phyloP scores from a whole-genome alignment of 2,888 invertebrate genomes.

The Lochmaea capreae region DNA sequence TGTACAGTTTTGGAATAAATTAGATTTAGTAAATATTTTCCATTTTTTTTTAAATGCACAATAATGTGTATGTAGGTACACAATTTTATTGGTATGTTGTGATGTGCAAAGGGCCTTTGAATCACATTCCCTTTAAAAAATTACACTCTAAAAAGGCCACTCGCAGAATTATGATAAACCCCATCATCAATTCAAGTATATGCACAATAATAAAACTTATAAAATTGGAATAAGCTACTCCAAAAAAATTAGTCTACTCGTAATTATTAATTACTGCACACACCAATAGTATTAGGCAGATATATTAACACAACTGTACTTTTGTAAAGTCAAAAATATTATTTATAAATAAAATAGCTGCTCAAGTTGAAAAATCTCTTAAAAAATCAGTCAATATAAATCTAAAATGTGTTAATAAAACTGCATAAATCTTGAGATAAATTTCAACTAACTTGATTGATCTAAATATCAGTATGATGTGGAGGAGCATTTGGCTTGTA shows the following conservation, averaged over 20 bases:
- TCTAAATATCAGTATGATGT: conserved; percentile 74
- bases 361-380: no score
- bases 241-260: not conserved
- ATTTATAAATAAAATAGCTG: no score
- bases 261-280: no score
- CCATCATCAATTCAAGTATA: not conserved
- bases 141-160: no score
- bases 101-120: no score
- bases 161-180: not conserved
- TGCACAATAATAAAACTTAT: not conserved
- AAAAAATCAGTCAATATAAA: not conserved
- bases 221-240: not conserved
- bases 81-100: no score
- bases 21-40: not conserved
- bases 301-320: not conserved
- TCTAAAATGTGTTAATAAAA: not conserved
- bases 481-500: conserved; percentile 66
- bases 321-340: not conserved
- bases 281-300: not conserved
- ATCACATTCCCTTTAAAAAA: no score
- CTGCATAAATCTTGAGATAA: not conserved
- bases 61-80: no score
- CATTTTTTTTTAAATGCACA: no score
- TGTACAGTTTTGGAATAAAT: not conserved
- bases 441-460: not conserved